A percentile compares a stretch with the other conserved stretches of the same genome.
These are phyloP conservation scores for Corydoras maculifer DNA, from an alignment of 2,113 vertebrate species.

Conservation along the genomic window DNA sequence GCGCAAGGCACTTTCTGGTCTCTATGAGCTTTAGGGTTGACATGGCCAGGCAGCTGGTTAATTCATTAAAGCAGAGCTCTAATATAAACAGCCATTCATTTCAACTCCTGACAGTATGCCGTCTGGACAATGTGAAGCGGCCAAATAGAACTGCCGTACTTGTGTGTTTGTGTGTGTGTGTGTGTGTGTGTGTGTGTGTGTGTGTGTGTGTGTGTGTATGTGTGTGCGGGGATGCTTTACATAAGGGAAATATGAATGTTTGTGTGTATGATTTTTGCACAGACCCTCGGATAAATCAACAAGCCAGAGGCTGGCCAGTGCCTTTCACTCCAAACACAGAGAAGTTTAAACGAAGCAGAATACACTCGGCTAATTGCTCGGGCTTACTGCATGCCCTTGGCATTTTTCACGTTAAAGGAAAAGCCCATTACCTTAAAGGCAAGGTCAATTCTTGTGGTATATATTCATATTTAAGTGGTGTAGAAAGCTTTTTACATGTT, in stretches of 20 bases:
- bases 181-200: constrained; percentile 36
- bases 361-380: constrained; percentile 34
- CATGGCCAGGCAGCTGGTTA: constrained; percentile 85
- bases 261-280: constrained; percentile 38
- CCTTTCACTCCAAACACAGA: constrained; percentile 39
- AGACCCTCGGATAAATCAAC: constrained; percentile 26
- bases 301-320: constrained; percentile 31
- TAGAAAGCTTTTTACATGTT: too few relatives aligned
- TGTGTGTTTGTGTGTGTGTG: constrained; percentile 30
- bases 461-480: neutral
- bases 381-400: constrained; percentile 37
- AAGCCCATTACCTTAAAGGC: constrained; percentile 16
- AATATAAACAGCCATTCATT: constrained; percentile 99
- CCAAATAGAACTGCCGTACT: constrained; percentile 59
- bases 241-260: constrained; percentile 47
- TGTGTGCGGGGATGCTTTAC: constrained; percentile 28
- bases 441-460: too few relatives aligned
- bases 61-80: constrained; percentile 99
- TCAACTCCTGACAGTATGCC: constrained; percentile 82
- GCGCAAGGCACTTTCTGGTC: constrained; percentile 72
- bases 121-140: constrained; percentile 94
- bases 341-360: constrained; percentile 29
- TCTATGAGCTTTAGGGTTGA: constrained; percentile 83
- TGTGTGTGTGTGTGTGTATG: constrained; percentile 15
- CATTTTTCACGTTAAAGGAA: constrained; percentile 35